These are phyloP conservation scores for Trachythela sp. DNA, from an alignment of 64 coral and sea anemone genomes.

Conservation along the genomic window DNA sequence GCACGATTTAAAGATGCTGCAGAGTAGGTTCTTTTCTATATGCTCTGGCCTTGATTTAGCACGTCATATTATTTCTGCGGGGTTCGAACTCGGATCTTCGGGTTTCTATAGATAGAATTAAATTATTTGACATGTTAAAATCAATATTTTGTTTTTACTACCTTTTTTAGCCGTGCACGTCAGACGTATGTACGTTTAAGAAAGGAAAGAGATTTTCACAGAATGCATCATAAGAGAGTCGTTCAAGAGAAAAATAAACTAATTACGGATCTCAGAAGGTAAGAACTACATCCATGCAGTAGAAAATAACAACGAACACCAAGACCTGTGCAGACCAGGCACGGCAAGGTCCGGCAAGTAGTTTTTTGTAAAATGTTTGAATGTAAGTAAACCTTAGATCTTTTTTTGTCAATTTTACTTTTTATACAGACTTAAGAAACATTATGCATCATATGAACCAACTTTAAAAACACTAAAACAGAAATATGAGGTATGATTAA, in stretches of 20 bases:
- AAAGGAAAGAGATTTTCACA: conserved; percentile 96
- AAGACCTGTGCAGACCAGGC: too few relatives aligned
- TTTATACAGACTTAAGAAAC: conserved; percentile 82
- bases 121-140: too few relatives aligned
- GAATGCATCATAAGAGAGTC: conserved; percentile 99
- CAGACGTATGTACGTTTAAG: conserved; percentile 91
- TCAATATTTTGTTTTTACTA: not conserved
- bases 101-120: too few relatives aligned
- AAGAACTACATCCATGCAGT: not conserved
- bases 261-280: conserved; percentile 93
- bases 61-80: too few relatives aligned
- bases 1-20: conserved; percentile 73
- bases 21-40: conserved; percentile 58
- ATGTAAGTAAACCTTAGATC: too few relatives aligned
- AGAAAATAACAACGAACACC: not conserved
- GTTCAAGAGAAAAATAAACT: conserved; percentile 96
- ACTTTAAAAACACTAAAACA: conserved; percentile 91
- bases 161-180: conserved; percentile 57
- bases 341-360: too few relatives aligned
- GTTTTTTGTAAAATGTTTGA: too few relatives aligned
- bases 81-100: too few relatives aligned
- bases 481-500: conserved; percentile 71
- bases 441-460: conserved; percentile 93
- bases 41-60: not conserved
- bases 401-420: not conserved